Base-by-base conservation (phyloP, 2,888 invertebrate species). In the Brachyptera putata region DNA sequence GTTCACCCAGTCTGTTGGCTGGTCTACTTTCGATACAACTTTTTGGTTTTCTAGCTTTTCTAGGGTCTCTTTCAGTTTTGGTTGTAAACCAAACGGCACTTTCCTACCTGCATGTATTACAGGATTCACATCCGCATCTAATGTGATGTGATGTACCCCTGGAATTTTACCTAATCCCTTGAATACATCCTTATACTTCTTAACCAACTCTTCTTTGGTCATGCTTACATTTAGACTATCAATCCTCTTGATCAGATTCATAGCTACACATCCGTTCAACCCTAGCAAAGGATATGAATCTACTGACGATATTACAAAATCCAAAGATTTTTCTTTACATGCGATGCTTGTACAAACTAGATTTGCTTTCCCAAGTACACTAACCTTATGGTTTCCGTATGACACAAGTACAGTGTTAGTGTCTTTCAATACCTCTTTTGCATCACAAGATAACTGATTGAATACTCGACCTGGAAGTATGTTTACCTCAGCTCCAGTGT, bases 1-100 rank as follows among this genome's bases (percentile, higher is more conserved):
- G 30, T 25, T 53, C 3, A 56, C 56, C 60, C 56, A 56, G 4
- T 49, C 11, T 3, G 30, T 60, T 13, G 41, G 56, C 13, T 60
- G 11, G 5, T 9, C 24, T 16, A 53, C 55, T 14, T 22, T 36
- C 14, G 1, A 3, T 1, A 50, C 16, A 9, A 50, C 21, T 2
- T 18, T 18, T n/a, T 30, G 14, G 1, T 26, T 5, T 13, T 50
- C 50, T 30, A 50, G 5, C 2, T 7, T 2, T 5, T 30, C 26
- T 14, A 50, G 18, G 2, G 50, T 30, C 16, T 50, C 14, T 7
- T 30, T 50, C 11, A 50, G 2, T 16, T 50, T 50, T n/a, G 1
- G 5, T 30, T 30, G 16, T 13, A 50, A 16, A 5, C 14, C 34
- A 14, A 14, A 1, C 3, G 50, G 50, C 3, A 50, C 18, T 9